Conservation (phyloP, 2,113 vertebrate species). For the Lepisosteus osseus region DNA sequence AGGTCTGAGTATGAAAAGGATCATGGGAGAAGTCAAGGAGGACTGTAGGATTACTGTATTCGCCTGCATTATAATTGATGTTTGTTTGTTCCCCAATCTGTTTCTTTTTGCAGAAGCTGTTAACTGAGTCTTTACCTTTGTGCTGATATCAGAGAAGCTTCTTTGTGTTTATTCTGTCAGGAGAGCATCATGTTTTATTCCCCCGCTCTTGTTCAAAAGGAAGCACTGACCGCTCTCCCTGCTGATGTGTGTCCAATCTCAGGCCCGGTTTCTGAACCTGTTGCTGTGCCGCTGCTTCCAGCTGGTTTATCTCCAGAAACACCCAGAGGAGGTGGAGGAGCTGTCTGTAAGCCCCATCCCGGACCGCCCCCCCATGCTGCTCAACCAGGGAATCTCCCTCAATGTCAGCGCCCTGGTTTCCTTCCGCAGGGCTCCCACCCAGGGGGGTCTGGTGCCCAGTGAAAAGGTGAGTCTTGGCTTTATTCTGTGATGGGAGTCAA, state of each 20-base stretch:
- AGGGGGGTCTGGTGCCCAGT: constrained; percentile 42
- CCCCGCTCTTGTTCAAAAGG: too few species aligned
- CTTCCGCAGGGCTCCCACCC: constrained; percentile 76
- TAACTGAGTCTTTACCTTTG: too few species aligned
- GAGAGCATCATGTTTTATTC: too few species aligned
- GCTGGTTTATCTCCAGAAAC: constrained; percentile 75
- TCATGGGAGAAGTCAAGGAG: too few species aligned
- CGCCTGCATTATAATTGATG: too few species aligned
- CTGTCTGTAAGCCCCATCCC: constrained; percentile 25
- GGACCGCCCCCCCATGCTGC: constrained; percentile 58
- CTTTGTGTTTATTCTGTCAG: too few species aligned
- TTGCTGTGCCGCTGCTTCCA: constrained; percentile 93
- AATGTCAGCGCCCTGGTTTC: constrained; percentile 89
- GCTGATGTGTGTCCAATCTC: background rate
- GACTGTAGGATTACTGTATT: too few species aligned
- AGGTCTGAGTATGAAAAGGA: too few species aligned
- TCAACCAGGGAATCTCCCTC: constrained; percentile 81
- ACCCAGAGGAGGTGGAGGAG: constrained; percentile 72
- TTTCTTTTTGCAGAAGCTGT: too few species aligned
- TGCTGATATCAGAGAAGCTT: too few species aligned
- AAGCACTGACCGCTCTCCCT: background rate
- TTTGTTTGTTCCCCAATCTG: too few species aligned
- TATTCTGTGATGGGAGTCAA: too few species aligned
- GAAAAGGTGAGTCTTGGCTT: constrained; percentile 53
- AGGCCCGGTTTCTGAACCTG: constrained; percentile 87